phyloP scores from a whole-genome alignment of 1,140 invertebrate genomes.

The Macrobrachium nipponense region DNA sequence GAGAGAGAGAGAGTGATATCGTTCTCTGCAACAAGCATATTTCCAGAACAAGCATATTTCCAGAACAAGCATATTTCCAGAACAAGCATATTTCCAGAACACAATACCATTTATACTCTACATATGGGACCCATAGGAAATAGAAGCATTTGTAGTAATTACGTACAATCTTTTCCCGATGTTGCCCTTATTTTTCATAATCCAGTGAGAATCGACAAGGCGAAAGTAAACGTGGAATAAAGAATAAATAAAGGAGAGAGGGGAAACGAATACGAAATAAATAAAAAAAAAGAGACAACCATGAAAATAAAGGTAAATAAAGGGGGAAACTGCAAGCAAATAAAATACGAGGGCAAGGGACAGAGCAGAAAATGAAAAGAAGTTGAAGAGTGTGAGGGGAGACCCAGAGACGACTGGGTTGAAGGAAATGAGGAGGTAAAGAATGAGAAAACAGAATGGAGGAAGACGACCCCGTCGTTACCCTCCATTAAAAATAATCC shows the following conservation, averaged over 20 bases:
- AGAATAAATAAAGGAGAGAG: background rate
- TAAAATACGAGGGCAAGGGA: background rate
- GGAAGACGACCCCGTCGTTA: background rate
- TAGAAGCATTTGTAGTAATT: too few relatives aligned
- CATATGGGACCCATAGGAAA: too few relatives aligned
- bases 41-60: too few relatives aligned
- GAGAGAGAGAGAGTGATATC: too few relatives aligned
- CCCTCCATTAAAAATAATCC: too few relatives aligned
- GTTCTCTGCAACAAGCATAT: too few relatives aligned
- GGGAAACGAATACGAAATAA: background rate
- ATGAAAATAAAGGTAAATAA: background rate
- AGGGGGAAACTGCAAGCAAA: background rate
- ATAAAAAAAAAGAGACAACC: background rate
- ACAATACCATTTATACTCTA: too few relatives aligned
- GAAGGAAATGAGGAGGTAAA: background rate
- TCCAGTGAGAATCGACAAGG: background rate
- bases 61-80: too few relatives aligned
- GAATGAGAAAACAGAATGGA: background rate
- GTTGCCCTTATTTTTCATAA: too few relatives aligned
- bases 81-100: too few relatives aligned
- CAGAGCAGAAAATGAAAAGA: background rate
- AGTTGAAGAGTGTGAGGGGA: background rate
- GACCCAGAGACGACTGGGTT: background rate
- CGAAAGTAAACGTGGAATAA: background rate
- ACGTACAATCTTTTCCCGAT: too few relatives aligned